phyloP scores from a whole-genome alignment of 2,888 invertebrate species.

The Caenorhabditis afra region DNA sequence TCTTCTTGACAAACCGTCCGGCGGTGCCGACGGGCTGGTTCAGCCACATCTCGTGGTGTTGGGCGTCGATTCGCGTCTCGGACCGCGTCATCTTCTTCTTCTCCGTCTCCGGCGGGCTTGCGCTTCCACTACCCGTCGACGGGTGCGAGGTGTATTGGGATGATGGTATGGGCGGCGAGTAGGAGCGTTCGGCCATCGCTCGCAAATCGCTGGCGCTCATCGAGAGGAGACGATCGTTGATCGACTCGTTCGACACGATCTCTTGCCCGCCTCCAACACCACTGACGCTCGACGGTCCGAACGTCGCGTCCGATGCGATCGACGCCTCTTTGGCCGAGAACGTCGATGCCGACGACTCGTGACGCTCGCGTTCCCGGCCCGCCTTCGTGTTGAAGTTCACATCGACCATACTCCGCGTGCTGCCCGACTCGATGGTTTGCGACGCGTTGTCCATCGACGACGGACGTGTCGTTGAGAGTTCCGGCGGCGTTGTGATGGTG shows the following conservation, averaged over 20 bases:
- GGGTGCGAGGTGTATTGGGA: constrained; percentile 13
- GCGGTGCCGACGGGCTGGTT: constrained; percentile 26
- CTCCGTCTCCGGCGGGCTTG: constrained; percentile 17
- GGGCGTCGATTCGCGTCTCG: constrained; percentile 51
- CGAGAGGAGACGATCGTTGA: constrained; percentile 44
- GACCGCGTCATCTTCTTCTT: constrained; percentile 45
- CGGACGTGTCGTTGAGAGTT: constrained; percentile 46
- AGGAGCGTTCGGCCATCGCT: constrained; percentile 47
- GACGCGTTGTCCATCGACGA: constrained; percentile 69
- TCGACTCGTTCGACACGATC: constrained; percentile 22
- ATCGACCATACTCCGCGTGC: constrained; percentile 56
- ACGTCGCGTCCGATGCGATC: background rate
- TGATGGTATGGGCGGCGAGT: constrained; percentile 43
- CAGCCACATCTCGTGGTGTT: constrained; percentile 50
- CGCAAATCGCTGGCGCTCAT: constrained; percentile 43
- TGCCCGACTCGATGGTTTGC: constrained; percentile 63
- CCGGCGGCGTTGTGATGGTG: constrained; percentile 47
- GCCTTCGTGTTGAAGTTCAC: constrained; percentile 65
- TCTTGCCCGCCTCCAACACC: no score
- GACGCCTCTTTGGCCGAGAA: constrained; percentile 28
- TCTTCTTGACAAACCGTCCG: constrained; percentile 65
- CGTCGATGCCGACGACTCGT: constrained; percentile 35
- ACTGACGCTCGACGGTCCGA: no score
- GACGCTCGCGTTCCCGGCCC: constrained; percentile 19
- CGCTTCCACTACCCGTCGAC: no score